Base-by-base conservation (phyloP, 2,888 invertebrate species). In the Pheosia gnoma region DNA sequence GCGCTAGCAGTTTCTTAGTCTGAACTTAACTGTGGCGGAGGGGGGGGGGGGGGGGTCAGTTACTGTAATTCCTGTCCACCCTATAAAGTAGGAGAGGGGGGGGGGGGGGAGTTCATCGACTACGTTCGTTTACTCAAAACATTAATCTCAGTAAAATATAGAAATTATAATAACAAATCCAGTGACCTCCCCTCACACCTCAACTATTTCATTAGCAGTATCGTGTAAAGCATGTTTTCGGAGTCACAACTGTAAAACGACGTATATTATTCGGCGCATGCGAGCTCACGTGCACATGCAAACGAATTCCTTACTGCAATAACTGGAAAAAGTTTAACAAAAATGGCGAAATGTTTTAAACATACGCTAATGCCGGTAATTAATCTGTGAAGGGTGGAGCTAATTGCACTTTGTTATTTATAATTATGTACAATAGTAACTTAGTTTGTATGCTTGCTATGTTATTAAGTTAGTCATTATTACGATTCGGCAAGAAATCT, bases 291-390 rank as follows among this genome's bases (percentile, higher is more conserved):
- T 78, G 76, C 72, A 68, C 82, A 82, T 82, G 84, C 85, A 70
- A 83, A 62, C 71, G 60, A 81, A 84, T 85, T 73, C 80, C 68
- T 81, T 72, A 65, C 71, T 76, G 72, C 68, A 81, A 78, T 81
- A 78, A 74, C 68, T 68, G 74, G 70, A 75, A 79, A 78, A 80
- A 64, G 11, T 7, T 2, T 6, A 11, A 54, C 11, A 4, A 43
- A 43, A 43, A 8, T 10, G 6, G 6, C 59, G 61, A 66, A 71
- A 58, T 57, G 66, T 71, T 72, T 70, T 61, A 70, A 72, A 71
- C 68, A 63, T 69, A 67, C 63, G 7, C 25, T 25, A 74, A 74
- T 75, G 67, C 67, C 37, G 8, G 66, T 61, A 64, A 70, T 68
- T 68, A 72, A 65, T 64, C 25, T 25, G 25, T 25, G 25, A 61